Percentiles rank a stretch among this genome's conserved stretches.
Evolutionary conservation across 92 coral and sea anemone genomes (phyloP).

Genomic region (Muricea muricata): DNA sequence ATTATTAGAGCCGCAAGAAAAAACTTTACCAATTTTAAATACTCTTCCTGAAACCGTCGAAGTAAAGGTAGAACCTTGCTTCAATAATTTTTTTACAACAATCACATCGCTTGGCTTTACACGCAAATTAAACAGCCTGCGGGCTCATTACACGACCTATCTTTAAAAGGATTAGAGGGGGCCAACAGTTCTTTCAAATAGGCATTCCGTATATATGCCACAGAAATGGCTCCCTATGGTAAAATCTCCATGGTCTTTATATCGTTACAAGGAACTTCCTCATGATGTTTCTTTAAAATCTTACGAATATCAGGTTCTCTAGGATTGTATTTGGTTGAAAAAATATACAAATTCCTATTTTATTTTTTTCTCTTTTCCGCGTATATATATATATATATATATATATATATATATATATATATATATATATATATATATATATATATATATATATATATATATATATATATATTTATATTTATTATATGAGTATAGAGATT

Average conservation of each 20-base stretch:
- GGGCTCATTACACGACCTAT: not conserved
- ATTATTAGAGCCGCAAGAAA: not conserved
- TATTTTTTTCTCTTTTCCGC: not conserved
- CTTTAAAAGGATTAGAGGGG: not conserved
- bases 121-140: not conserved
- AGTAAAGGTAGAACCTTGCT: not conserved
- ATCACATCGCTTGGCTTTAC: constrained; percentile 3
- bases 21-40: not conserved
- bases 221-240: not conserved
- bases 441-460: too few relatives aligned
- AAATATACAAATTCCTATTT: not conserved
- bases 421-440: too few relatives aligned
- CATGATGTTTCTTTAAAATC: not conserved
- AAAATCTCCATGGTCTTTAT: not conserved
- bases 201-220: constrained; percentile 18
- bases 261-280: not conserved
- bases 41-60: not conserved
- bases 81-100: not conserved
- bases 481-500: too few relatives aligned
- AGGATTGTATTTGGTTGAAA: not conserved
- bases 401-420: too few relatives aligned
- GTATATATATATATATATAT: too few relatives aligned
- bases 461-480: too few relatives aligned
- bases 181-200: not conserved
- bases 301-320: not conserved